These are phyloP conservation scores for Dryadula phaetusa DNA, from an alignment of 2,888 invertebrate species.

Conservation along the genomic window DNA sequence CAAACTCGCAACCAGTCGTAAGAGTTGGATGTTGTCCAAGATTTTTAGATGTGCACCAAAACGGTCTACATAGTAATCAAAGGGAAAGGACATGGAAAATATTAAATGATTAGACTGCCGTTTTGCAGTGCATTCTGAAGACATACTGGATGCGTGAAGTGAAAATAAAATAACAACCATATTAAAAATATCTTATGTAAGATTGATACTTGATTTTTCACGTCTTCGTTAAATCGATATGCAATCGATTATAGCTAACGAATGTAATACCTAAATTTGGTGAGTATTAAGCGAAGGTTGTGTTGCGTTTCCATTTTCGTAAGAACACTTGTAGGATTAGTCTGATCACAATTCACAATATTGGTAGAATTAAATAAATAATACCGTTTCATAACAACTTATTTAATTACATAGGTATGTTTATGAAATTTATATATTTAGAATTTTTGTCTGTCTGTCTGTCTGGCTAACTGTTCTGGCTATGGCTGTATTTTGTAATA, in stretches of 20 bases:
- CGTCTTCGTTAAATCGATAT: slow-evolving; percentile 15
- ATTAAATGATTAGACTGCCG: too few relatives aligned
- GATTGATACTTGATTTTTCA: slow-evolving; percentile 25
- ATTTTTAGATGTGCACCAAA: too few relatives aligned
- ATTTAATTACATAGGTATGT: too few relatives aligned
- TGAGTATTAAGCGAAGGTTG: slow-evolving; percentile 13
- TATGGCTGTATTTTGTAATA: too few relatives aligned
- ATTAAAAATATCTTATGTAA: slow-evolving; percentile 13
- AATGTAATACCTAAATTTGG: slow-evolving; percentile 16
- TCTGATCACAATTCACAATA: background rate
- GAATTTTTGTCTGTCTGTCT: too few relatives aligned
- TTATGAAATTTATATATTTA: too few relatives aligned
- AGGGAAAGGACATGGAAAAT: too few relatives aligned
- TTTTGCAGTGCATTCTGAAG: too few relatives aligned
- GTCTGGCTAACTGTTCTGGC: too few relatives aligned
- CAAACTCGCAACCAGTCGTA: too few relatives aligned
- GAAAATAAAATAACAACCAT: background rate
- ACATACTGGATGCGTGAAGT: background rate
- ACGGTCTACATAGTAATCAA: too few relatives aligned
- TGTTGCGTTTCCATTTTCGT: slow-evolving; percentile 14
- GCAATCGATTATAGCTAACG: slow-evolving; percentile 15
- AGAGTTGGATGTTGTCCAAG: too few relatives aligned
- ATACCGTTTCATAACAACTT: background rate
- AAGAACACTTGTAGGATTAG: slow-evolving; percentile 13
- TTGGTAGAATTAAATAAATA: slow-evolving; percentile 15